Evolutionary conservation across 2,797 vertebrate species (phyloP), one percentile per base, ranked within the genome.

Genomic region (Arrhamphus sclerolepis): DNA sequence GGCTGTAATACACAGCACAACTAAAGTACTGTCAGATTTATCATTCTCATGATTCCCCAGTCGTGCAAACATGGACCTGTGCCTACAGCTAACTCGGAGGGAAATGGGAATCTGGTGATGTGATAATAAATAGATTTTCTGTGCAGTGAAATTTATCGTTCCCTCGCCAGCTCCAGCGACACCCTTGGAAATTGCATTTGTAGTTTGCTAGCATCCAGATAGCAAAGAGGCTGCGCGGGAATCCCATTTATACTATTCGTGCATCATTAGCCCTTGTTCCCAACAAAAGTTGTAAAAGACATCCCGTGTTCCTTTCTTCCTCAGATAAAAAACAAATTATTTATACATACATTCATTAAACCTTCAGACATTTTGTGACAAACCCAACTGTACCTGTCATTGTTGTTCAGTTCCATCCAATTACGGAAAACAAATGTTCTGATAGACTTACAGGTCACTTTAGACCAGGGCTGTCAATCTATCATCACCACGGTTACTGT

Each of bases 91-190:
- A 76, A 78, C 17, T 65, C 56, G 73, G 62, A 53, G 62, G 66
- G 60, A 74, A 62, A 69, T 19, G 31, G 70, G 62, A 65, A 68
- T 72, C 40, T 67, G 75, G 62, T 73, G 76, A 77, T 68, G 54
- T 26, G 60, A 70, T 81, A 84, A 86, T 84, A 85, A 87, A 88
- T 77, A 73, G 66, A 80, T 59, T 73, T 67, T 55, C 53, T 34
- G 56, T 48, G 56, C 73, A 71, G 72, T 67, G 62, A 57, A 78
- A 85, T 88, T 80, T 29, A 66, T 40, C 46, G 11, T 56, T 76
- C 70, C 56, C 61, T 75, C 62, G 38, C 19, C 40, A 19, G 67
- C 62, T 74, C 43, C 18, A 22, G 71, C 31, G 6, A 31, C 55
- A 56, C 31, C 46, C 54, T 26, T 40, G 49, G 74, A 66, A 43